phyloP scores from a whole-genome alignment of 2,888 invertebrate genomes.

The Latheticus oryzae region DNA sequence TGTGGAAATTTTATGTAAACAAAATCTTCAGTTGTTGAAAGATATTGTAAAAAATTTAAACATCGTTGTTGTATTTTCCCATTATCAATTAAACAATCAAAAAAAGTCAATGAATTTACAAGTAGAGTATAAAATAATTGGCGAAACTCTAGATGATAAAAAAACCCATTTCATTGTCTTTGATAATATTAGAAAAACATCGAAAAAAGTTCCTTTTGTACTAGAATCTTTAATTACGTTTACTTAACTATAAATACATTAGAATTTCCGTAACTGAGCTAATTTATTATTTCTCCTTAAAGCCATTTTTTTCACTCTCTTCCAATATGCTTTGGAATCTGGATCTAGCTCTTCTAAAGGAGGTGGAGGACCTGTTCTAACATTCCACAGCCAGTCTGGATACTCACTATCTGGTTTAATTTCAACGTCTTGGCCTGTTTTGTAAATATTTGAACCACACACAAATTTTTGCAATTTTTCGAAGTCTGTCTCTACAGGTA shows the following conservation, averaged over 20 bases:
- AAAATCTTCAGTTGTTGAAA: conserved; percentile 46
- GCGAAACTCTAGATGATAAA: conserved; percentile 35
- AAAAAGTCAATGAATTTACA: conserved; percentile 41
- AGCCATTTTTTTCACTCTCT: conserved; percentile 74
- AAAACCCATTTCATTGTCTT: conserved; percentile 40
- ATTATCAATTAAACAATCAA: conserved; percentile 42
- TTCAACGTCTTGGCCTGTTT: conserved; percentile 84
- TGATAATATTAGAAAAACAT: conserved; percentile 45
- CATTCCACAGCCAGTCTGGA: conserved; percentile 91
- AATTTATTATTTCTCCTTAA: conserved; percentile 75
- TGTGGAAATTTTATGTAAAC: conserved; percentile 49
- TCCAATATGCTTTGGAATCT: conserved; percentile 85
- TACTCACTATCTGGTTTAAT: conserved; percentile 83
- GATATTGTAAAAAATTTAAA: conserved; percentile 51
- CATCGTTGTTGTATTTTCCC: conserved; percentile 51
- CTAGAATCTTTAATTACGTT: conserved; percentile 39
- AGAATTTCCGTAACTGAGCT: conserved; percentile 72
- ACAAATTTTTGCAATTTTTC: conserved; percentile 79
- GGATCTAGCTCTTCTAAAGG: conserved; percentile 82
- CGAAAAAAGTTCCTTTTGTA: conserved; percentile 39
- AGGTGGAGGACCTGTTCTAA: conserved; percentile 74
- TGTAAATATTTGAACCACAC: conserved; percentile 87
- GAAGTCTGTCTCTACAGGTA: conserved; percentile 89
- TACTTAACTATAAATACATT: conserved; percentile 44
- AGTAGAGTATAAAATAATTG: conserved; percentile 47